phyloP scores from a whole-genome alignment of 35 echinoderm and acorn worm genomes.

The Acanthaster planci region DNA sequence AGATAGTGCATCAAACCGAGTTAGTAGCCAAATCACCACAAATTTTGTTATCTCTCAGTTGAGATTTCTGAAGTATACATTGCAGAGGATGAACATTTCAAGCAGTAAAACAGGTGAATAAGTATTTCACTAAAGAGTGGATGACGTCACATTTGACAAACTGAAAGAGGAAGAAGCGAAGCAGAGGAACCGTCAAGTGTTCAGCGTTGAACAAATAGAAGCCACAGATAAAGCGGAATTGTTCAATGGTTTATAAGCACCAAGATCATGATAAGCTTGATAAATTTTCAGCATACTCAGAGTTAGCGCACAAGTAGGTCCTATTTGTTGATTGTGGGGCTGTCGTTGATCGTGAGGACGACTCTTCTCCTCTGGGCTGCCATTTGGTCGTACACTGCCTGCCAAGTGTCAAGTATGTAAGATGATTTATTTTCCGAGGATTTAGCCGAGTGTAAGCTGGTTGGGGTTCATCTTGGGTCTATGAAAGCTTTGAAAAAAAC shows the following conservation, averaged over 20 bases:
- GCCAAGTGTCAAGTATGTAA: slow-evolving; percentile 14
- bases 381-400: not conserved
- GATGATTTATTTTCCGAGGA: slow-evolving; percentile 13
- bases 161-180: not conserved
- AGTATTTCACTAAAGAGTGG: not conserved
- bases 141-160: not conserved
- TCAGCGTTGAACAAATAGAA: not conserved
- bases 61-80: too few species aligned
- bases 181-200: not conserved
- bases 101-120: not conserved
- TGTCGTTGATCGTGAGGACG: not conserved
- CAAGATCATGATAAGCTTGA: not conserved
- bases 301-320: not conserved
- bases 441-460: not conserved
- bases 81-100: not conserved
- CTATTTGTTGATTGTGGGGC: slow-evolving; percentile 6
- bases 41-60: too few species aligned
- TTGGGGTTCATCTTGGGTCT: not conserved
- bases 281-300: not conserved
- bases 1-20: too few species aligned
- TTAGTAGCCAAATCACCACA: too few species aligned
- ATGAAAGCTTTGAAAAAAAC: not conserved
- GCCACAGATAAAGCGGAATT: not conserved
- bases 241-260: not conserved
- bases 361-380: not conserved